phyloP scores from a whole-genome alignment of 2,888 invertebrate species.

The Gastrophysa polygoni region DNA sequence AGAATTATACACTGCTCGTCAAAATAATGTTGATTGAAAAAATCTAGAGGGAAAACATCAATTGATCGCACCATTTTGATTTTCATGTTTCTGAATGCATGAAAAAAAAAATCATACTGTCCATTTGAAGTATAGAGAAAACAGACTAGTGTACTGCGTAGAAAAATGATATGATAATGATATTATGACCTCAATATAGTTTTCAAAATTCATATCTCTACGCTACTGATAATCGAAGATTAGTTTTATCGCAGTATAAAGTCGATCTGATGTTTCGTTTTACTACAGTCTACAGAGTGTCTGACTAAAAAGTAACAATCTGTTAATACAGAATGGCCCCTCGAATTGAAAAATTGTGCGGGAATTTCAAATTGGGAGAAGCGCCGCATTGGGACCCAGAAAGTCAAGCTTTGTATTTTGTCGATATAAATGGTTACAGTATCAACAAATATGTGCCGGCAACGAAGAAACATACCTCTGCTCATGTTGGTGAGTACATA shows the following conservation, averaged over 20 bases:
- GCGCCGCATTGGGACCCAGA: constrained; percentile 73
- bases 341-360: constrained; percentile 55
- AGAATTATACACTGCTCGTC: too few relatives aligned
- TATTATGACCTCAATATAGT: too few relatives aligned
- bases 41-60: too few relatives aligned
- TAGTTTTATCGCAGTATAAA: neutral
- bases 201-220: too few relatives aligned
- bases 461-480: constrained; percentile 40
- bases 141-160: too few relatives aligned
- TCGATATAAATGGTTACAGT: constrained; percentile 62
- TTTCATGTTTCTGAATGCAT: too few relatives aligned
- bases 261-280: neutral
- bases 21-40: too few relatives aligned
- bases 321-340: constrained; percentile 36
- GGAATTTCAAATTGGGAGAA: constrained; percentile 66
- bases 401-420: constrained; percentile 68
- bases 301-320: neutral
- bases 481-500: constrained; percentile 37
- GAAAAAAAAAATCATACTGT: too few relatives aligned
- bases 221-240: too few relatives aligned
- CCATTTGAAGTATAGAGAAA: too few relatives aligned
- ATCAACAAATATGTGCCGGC: constrained; percentile 44
- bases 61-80: too few relatives aligned
- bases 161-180: too few relatives aligned
- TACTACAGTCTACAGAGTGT: neutral